Evolutionary conservation across 2,113 vertebrate genomes (phyloP).

Genomic region (Mola mola): DNA sequence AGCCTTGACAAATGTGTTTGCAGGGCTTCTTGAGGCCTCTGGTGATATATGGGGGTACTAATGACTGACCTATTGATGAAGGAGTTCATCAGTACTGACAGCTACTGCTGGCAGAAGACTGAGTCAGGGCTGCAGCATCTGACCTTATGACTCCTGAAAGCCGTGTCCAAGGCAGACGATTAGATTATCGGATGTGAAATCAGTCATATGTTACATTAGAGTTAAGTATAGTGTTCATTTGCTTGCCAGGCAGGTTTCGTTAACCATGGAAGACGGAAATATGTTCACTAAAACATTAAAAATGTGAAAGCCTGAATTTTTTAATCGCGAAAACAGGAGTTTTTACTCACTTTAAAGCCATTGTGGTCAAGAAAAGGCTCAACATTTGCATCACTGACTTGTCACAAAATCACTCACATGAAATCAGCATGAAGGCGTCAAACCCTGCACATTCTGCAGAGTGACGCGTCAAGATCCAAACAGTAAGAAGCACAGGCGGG

Average conservation of each 20-base stretch:
- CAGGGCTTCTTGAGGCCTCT: conserved; percentile 12
- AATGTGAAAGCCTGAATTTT: no score
- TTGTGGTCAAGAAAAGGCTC: no score
- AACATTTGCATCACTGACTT: no score
- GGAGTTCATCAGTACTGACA: conserved; percentile 54
- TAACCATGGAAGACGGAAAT: no score
- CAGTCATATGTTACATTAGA: not conserved
- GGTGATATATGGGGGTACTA: conserved; percentile 43
- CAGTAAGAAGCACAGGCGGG: no score
- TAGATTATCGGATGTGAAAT: conserved; percentile 33
- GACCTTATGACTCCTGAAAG: conserved; percentile 54
- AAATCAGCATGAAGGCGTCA: no score
- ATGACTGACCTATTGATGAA: conserved; percentile 42
- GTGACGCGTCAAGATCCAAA: not conserved
- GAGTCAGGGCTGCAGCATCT: conserved; percentile 23
- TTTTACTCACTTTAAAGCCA: no score
- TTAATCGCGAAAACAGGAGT: no score
- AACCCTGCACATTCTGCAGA: not conserved
- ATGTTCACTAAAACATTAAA: no score
- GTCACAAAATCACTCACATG: no score
- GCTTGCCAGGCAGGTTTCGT: no score
- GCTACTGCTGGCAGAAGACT: conserved; percentile 25
- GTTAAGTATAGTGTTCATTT: not conserved
- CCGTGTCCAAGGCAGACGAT: conserved; percentile 14
- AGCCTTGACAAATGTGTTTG: conserved; percentile 26